A percentile compares a stretch with the other conserved stretches of the same genome.
phyloP scores from a whole-genome alignment of 2,797 vertebrate species.

The Carapus acus region DNA sequence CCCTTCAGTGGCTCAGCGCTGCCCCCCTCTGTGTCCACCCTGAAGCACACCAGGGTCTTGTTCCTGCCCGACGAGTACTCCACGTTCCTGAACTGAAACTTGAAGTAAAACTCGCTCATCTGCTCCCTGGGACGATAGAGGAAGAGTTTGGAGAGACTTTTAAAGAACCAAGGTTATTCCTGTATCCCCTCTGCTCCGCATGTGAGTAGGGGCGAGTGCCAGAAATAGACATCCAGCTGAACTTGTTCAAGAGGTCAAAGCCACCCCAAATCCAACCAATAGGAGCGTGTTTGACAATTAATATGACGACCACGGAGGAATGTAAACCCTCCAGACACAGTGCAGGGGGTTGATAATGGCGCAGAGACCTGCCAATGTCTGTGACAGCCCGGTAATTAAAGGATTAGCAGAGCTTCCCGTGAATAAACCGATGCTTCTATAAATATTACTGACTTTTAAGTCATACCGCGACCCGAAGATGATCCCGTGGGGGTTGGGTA shows the following conservation, averaged over 20 bases:
- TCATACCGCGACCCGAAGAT: conserved; percentile 8
- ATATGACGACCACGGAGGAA: conserved; percentile 3
- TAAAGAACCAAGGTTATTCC: conserved; percentile 6
- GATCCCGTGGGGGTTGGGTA: too few relatives aligned
- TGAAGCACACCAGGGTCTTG: conserved; percentile 95
- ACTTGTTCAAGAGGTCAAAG: too few relatives aligned
- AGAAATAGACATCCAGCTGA: too few relatives aligned
- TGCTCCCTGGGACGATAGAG: conserved; percentile 75
- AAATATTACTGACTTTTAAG: conserved; percentile 22
- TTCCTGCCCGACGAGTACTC: conserved; percentile 96
- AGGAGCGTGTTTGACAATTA: conserved; percentile 11
- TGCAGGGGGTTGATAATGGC: not conserved
- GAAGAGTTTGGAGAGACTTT: conserved; percentile 14
- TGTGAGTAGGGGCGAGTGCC: conserved; percentile 6
- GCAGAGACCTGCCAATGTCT: not conserved
- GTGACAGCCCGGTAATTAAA: conserved; percentile 2
- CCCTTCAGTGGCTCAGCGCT: conserved; percentile 73
- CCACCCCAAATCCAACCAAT: too few relatives aligned
- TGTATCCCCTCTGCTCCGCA: not conserved
- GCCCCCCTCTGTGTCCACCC: conserved; percentile 80
- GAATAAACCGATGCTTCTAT: conserved; percentile 20
- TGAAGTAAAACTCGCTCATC: conserved; percentile 88
- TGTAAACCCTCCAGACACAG: conserved; percentile 7
- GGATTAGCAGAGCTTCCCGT: conserved; percentile 5
- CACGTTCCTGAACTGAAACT: conserved; percentile 98